Base-by-base conservation (phyloP, 92 coral and sea anemone species). In the Palythoa grandis region DNA sequence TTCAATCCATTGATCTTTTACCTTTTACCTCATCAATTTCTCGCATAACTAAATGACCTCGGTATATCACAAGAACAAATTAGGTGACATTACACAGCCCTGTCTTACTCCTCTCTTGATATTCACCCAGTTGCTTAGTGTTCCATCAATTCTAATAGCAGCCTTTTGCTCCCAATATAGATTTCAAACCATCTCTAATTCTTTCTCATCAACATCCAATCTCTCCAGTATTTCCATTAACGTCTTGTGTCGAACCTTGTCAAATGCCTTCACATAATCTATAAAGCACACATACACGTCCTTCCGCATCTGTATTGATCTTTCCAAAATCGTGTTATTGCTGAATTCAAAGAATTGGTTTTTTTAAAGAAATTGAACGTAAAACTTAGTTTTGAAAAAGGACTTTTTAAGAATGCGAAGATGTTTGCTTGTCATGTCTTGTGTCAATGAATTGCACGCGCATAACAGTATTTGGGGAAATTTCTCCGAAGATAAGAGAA, bases 241-340 rank as follows among this genome's bases (percentile, higher is more conserved):
- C 57, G 0, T 52, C 14, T 52, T 2, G 57, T 52, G 57, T 52
- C 57, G 14, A 52, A 52, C 57, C 57, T n/a, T 13, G 20, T 61
- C 23, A 61, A 61, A 61, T n/a, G 69, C 69, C 15, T 61, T 13
- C 23, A n/a, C 69, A 61, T 61, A 61, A 0, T 61, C 77, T 15
- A 77, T 52, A 25, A 77, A 77, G 1, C 83, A 43, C 25, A 40
- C 67, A 39, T 77, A 52, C 65, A 77, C 24, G 9, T 15, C 63
- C 52, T 48, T 61, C 20, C 5, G n/a, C 23, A 4, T 61, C 22
- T 61, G 20, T 61, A 0, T 19, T 61, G 69, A 61, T 61, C 69
- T 61, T 61, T 61, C 24, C 2, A 61, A 2, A 15, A 61, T 15
- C 20, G 15, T 15, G 35, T 29, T 29, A 29, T 29, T 29, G 35